A percentile compares a stretch with the other conserved stretches of the same genome.
phyloP scores from a whole-genome alignment of 1,140 invertebrate genomes.

The Carposina sasakii region DNA sequence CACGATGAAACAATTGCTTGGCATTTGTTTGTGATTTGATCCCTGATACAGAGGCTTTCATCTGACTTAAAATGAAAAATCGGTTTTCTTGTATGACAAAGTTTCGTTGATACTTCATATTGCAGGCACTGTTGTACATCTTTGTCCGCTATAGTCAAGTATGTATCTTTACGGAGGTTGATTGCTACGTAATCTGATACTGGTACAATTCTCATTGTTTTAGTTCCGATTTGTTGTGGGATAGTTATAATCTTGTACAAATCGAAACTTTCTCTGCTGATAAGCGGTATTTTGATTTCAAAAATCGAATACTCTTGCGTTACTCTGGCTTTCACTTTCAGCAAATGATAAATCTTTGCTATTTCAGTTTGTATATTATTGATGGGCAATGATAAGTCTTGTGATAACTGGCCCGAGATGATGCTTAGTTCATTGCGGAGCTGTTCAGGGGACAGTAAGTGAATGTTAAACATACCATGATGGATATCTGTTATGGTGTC shows the following conservation, averaged over 20 bases:
- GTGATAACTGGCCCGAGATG: slow-evolving; percentile 14
- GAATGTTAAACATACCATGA: slow-evolving; percentile 19
- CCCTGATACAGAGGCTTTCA: neutral
- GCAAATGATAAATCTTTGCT: neutral
- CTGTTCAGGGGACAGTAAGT: slow-evolving; percentile 17
- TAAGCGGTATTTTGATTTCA: slow-evolving; percentile 3
- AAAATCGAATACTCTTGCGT: neutral
- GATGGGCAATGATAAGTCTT: slow-evolving; percentile 16
- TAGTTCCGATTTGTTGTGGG: neutral
- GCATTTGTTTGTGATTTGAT: neutral
- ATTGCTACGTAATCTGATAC: neutral
- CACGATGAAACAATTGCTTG: neutral
- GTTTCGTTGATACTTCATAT: neutral
- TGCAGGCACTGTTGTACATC: neutral
- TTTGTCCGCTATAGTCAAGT: neutral
- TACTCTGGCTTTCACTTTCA: slow-evolving; percentile 3
- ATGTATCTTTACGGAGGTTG: slow-evolving; percentile 4
- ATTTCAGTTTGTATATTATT: slow-evolving; percentile 4
- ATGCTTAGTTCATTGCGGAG: slow-evolving; percentile 10
- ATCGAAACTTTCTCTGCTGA: neutral
- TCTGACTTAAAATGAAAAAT: neutral
- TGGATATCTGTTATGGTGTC: slow-evolving; percentile 19
- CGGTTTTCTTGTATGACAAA: neutral
- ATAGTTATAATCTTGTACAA: neutral
- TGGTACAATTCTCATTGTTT: neutral